These are phyloP conservation scores for Rhagonycha fulva DNA, from an alignment of 2,888 invertebrate species.

Conservation along the genomic window DNA sequence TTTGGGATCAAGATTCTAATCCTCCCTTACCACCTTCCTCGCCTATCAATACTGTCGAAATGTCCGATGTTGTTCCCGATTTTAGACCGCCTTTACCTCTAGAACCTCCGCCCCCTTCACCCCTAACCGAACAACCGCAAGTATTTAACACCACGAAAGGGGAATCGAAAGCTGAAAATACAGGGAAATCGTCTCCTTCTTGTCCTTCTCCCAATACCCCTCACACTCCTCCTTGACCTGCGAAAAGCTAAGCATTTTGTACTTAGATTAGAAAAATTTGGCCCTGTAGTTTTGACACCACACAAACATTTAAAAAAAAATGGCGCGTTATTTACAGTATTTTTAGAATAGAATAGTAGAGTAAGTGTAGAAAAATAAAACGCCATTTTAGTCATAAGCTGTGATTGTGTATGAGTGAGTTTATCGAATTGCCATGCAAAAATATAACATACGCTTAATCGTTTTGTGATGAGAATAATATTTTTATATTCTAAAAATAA, in stretches of 20 bases:
- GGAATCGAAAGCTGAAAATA: not conserved
- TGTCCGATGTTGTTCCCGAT: not conserved
- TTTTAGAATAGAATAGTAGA: not conserved
- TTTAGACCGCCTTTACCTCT: slow-evolving; percentile 59
- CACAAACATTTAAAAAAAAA: not conserved
- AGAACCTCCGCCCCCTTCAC: slow-evolving; percentile 64
- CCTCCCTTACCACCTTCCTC: not conserved
- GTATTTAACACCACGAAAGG: not conserved
- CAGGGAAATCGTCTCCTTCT: not conserved
- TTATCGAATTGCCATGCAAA: not conserved
- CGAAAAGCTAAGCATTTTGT: not conserved
- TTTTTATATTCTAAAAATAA: not conserved
- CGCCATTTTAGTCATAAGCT: not conserved
- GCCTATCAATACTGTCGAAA: not conserved
- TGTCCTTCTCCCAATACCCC: not conserved
- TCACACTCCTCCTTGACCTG: not conserved
- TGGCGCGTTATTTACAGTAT: not conserved
- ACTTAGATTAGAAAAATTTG: not conserved
- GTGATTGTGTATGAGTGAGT: not conserved
- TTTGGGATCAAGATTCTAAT: not conserved
- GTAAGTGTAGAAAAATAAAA: not conserved
- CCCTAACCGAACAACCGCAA: slow-evolving; percentile 63
- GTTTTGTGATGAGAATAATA: not conserved
- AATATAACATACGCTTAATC: not conserved
- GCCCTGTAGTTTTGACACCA: not conserved